Percentiles rank a stretch among this genome's conserved stretches.
Evolutionary conservation across 2,113 vertebrate genomes (phyloP).

Genomic region (Proterorhinus semilunaris): DNA sequence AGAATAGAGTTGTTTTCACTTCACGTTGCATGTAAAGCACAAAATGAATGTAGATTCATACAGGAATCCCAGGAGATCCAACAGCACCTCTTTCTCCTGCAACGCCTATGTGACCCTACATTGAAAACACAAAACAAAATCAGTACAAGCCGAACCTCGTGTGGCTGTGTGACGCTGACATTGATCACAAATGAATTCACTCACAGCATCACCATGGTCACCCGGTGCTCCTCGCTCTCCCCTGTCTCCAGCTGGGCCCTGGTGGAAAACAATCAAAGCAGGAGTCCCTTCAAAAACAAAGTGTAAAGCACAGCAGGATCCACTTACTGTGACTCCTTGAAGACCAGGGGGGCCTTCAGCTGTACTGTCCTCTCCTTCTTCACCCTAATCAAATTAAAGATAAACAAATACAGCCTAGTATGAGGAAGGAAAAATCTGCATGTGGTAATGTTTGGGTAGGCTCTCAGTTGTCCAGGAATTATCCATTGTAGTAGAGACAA

Average conservation of each 20-base stretch:
- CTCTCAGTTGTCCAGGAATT: too few relatives aligned
- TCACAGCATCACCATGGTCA: slow-evolving; percentile 88
- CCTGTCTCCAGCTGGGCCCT: slow-evolving; percentile 86
- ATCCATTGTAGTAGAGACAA: too few relatives aligned
- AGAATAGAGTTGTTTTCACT: slow-evolving; percentile 31
- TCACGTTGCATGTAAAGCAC: not conserved
- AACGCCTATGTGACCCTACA: slow-evolving; percentile 86
- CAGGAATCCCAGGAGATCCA: slow-evolving; percentile 87
- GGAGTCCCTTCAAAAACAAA: not conserved
- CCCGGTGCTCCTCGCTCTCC: slow-evolving; percentile 89
- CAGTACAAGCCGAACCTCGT: not conserved
- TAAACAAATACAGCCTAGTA: not conserved
- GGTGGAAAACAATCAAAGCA: slow-evolving; percentile 14
- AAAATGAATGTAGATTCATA: slow-evolving; percentile 72
- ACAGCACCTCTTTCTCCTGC: slow-evolving; percentile 86
- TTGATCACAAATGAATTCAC: slow-evolving; percentile 50
- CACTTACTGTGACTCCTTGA: slow-evolving; percentile 93
- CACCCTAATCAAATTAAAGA: slow-evolving; percentile 79
- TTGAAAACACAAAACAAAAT: slow-evolving; percentile 16
- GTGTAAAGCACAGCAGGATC: not conserved
- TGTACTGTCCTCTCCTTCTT: slow-evolving; percentile 90
- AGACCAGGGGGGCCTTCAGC: slow-evolving; percentile 86
- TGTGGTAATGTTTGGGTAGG: not conserved
- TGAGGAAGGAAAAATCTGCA: not conserved
- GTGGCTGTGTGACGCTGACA: not conserved